A percentile compares a stretch with the other conserved stretches of the same genome.
phyloP scores from a whole-genome alignment of 2,888 invertebrate genomes.

The Phania funesta region DNA sequence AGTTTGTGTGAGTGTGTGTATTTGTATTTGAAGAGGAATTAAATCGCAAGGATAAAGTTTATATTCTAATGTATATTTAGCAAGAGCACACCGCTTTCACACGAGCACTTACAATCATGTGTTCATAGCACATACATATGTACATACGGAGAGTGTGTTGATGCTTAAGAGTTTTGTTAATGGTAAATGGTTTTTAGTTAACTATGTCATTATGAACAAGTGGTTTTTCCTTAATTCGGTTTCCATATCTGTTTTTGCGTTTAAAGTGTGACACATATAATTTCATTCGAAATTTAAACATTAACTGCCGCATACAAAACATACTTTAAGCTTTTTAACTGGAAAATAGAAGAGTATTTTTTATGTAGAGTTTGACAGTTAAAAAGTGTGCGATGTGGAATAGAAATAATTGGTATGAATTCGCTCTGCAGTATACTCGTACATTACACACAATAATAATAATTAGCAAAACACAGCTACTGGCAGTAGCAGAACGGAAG shows the following conservation, averaged over 20 bases:
- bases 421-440: too few species aligned
- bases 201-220: constrained; percentile 71
- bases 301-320: too few species aligned
- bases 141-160: constrained; percentile 63
- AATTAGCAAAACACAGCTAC: too few species aligned
- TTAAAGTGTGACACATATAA: constrained; percentile 10
- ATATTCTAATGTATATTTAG: constrained; percentile 42
- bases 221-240: constrained; percentile 49
- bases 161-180: constrained; percentile 69
- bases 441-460: too few species aligned
- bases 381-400: too few species aligned
- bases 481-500: too few species aligned
- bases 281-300: too few species aligned
- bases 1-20: background rate
- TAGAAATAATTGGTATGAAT: too few species aligned
- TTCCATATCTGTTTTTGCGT: background rate
- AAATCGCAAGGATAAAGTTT: constrained; percentile 70
- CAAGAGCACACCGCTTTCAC: background rate
- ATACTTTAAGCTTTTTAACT: too few species aligned
- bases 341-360: too few species aligned
- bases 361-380: too few species aligned
- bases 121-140: background rate
- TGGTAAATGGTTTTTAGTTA: constrained; percentile 73
- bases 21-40: constrained; percentile 37
- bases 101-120: background rate